Percentiles rank a stretch among this genome's conserved stretches.
Evolutionary conservation across 2,113 vertebrate genomes (phyloP).

Genomic region (Python bivittatus): DNA sequence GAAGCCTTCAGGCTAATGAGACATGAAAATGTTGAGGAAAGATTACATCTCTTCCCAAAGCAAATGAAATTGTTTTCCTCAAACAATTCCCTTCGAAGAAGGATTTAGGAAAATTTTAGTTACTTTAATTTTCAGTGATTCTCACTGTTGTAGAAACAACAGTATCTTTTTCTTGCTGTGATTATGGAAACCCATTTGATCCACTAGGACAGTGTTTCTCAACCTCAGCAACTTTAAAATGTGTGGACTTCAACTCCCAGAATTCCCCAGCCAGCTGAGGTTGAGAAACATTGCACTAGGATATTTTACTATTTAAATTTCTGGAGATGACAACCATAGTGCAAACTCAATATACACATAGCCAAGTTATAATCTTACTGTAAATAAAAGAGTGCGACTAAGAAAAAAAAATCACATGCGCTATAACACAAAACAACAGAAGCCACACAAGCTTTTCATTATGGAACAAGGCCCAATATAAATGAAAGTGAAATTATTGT

Average conservation of each 20-base stretch:
- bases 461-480: not conserved
- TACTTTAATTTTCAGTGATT: not conserved
- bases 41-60: not conserved
- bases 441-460: not conserved
- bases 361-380: not conserved
- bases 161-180: not conserved
- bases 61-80: not conserved
- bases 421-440: constrained; percentile 26
- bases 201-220: not conserved
- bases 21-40: not conserved
- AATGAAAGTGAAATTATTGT: constrained; percentile 11
- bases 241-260: not conserved
- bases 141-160: not conserved
- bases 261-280: not conserved
- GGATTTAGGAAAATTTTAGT: not conserved
- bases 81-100: not conserved
- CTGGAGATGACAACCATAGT: not conserved
- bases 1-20: not conserved
- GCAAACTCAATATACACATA: constrained; percentile 16
- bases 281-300: not conserved
- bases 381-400: not conserved
- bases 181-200: not conserved
- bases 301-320: not conserved
- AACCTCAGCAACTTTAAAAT: not conserved
- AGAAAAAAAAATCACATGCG: constrained; percentile 14